phyloP scores from a whole-genome alignment of 2,113 vertebrate species.

The Xenopus laevis region DNA sequence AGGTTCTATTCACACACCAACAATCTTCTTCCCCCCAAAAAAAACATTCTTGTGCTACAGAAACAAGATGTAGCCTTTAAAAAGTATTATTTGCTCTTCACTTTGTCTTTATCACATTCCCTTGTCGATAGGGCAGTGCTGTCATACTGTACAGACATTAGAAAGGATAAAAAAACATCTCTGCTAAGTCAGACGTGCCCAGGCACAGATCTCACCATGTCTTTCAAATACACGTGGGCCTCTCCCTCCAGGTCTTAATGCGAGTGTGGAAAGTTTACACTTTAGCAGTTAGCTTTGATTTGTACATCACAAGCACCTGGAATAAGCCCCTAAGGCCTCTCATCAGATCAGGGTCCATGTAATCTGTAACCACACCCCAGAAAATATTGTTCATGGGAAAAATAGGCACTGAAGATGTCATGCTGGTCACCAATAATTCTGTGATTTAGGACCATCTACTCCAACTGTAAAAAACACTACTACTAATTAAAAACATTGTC shows the following conservation, averaged over 20 bases:
- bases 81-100: conserved; percentile 13
- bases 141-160: conserved; percentile 12
- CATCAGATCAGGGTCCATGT: not conserved
- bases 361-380: conserved; percentile 17
- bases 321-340: conserved; percentile 1
- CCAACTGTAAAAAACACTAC: too few relatives aligned
- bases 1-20: conserved; percentile 33
- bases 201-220: conserved; percentile 31
- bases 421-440: not conserved
- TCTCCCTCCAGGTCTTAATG: conserved; percentile 34
- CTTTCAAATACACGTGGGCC: conserved; percentile 12
- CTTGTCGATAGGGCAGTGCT: conserved; percentile 11
- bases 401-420: not conserved
- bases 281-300: conserved; percentile 1
- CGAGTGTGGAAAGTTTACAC: conserved; percentile 26
- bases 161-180: conserved; percentile 9
- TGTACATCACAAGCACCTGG: conserved; percentile 20
- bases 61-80: not conserved
- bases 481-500: too few relatives aligned
- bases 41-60: conserved; percentile 4
- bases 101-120: conserved; percentile 6
- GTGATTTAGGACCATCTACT: too few relatives aligned
- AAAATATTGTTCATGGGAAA: not conserved
- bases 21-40: not conserved
- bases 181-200: conserved; percentile 15